Evolutionary conservation across 2,113 vertebrate genomes (phyloP), one percentile per base, ranked within the genome.

Genomic region (Sapajus apella): DNA sequence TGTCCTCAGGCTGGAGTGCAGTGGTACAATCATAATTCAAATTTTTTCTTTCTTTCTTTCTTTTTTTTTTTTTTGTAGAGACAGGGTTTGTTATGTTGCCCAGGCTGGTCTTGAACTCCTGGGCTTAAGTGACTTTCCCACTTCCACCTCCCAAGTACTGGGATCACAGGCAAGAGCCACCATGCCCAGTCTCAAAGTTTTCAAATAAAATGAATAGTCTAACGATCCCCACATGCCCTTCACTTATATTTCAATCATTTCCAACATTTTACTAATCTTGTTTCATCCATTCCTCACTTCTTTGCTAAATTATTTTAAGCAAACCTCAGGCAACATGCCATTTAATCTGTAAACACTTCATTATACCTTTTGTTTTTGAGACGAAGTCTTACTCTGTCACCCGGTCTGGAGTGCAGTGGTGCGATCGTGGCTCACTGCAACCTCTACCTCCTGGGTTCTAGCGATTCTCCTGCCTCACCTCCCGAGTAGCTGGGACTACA

Each of bases 271-370:
- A 6, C 75, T 37, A 5, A 32, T 68, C 45, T 55, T 30, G 30
- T 75, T 61, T 61, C 61, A 12, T 55, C 43, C 1, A 0, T 25
- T 30, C 23, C 8, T 37, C 0, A 0, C 3, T 18, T 4, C 8
- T 76, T 64, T 32, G 70, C 52, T 92, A 17, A 43, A n/a, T n/a
- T 96, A 7, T 66, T 85, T 81, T 32, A 76, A 81, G 77, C n/a
- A n/a, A 20, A 40, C 85, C 72, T 84, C 45, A 58, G 14, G 47
- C 3, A 10, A 7, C 35, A 9, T 84, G 70, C 56, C 40, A 7
- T 66, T 50, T 90, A n/a, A 47, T n/a, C 77, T 43, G 5, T 80
- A 23, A 84, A 37, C 52, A 77, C 50, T 55, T 45, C 11, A 8
- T 20, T 16, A 4, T 70, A 70, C 32, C 18, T 72, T 23, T 40